phyloP scores from a whole-genome alignment of 2,797 vertebrate genomes.

The Pseudomugil tenellus region DNA sequence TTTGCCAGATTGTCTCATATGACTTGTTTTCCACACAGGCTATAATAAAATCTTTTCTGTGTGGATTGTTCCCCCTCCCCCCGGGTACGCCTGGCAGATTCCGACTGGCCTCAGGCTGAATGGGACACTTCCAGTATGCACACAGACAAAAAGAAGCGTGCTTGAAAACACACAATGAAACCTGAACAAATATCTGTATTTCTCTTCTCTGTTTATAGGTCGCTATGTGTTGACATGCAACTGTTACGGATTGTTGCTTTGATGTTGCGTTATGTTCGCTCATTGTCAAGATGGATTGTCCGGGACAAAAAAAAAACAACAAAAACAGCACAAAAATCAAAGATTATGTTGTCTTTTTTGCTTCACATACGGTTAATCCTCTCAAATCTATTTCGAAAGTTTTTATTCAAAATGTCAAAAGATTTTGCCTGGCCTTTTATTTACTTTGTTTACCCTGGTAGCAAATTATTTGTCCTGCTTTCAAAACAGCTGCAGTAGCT shows the following conservation, averaged over 20 bases:
- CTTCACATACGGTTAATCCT: constrained; percentile 51
- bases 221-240: constrained; percentile 43
- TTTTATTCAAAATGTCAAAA: constrained; percentile 60
- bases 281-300: constrained; percentile 56
- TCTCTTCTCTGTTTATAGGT: constrained; percentile 11
- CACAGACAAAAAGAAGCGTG: constrained; percentile 25
- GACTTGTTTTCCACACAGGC: background rate
- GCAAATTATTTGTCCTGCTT: constrained; percentile 57
- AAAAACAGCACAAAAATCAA: constrained; percentile 55
- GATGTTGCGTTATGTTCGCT: constrained; percentile 65
- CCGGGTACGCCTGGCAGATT: constrained; percentile 53
- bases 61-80: background rate
- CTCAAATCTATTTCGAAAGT: constrained; percentile 63
- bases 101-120: constrained; percentile 46
- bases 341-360: constrained; percentile 45
- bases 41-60: background rate
- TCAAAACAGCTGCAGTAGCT: constrained; percentile 47
- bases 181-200: constrained; percentile 39
- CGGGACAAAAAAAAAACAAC: constrained; percentile 26
- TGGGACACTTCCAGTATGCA: constrained; percentile 37
- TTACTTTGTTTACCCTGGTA: constrained; percentile 63
- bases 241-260: constrained; percentile 64
- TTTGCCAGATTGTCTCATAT: background rate
- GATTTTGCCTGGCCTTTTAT: constrained; percentile 62
- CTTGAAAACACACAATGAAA: constrained; percentile 32